Conservation (phyloP, 1,140 invertebrate genomes). For the Papilio polyxenes region DNA sequence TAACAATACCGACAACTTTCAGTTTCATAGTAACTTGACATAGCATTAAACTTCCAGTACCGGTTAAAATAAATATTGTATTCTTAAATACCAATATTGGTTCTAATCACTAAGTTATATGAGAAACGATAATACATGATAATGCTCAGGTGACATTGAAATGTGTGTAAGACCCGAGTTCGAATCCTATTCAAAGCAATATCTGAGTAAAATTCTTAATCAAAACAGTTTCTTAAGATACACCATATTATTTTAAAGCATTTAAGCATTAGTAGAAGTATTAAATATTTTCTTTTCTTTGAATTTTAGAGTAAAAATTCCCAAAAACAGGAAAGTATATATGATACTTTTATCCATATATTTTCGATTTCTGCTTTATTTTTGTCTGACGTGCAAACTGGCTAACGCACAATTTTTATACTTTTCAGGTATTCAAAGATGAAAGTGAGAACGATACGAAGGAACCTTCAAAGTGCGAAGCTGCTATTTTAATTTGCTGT, state of each 20-base stretch:
- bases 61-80: neutral
- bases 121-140: no score
- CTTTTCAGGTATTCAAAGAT: constrained; percentile 40
- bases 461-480: constrained; percentile 43
- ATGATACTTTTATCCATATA: neutral
- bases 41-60: neutral
- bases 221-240: no score
- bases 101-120: no score
- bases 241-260: no score
- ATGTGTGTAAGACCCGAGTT: no score
- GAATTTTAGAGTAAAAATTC: no score
- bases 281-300: no score
- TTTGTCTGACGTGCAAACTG: no score
- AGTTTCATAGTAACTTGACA: neutral
- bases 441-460: constrained; percentile 30
- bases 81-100: neutral
- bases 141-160: no score
- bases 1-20: neutral
- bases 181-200: neutral
- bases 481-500: constrained; percentile 51
- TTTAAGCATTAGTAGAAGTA: no score
- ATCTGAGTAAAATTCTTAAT: neutral
- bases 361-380: neutral
- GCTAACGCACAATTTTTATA: neutral
- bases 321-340: no score